phyloP scores from a whole-genome alignment of 2,888 invertebrate genomes.

The Horisme vitalbata region DNA sequence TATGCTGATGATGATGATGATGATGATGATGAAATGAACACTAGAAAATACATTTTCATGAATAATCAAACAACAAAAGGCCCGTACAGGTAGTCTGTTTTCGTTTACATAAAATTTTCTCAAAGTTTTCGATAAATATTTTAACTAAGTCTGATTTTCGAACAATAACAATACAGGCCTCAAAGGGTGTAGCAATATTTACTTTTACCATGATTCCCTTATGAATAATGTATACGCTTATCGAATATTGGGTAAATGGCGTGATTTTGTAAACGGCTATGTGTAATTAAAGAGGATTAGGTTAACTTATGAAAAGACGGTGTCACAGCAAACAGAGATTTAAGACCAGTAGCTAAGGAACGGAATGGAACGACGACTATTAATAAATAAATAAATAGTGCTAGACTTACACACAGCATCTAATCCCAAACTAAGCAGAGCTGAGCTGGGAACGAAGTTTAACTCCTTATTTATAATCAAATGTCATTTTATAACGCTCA shows the following conservation, averaged over 20 bases:
- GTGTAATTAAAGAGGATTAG: slow-evolving; percentile 56
- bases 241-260: slow-evolving; percentile 51
- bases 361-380: background rate
- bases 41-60: slow-evolving; percentile 11
- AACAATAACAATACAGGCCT: slow-evolving; percentile 28
- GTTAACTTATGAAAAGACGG: slow-evolving; percentile 43
- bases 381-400: too few relatives aligned
- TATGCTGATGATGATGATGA: too few relatives aligned
- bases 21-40: background rate
- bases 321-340: slow-evolving; percentile 1
- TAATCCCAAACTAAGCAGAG: too few relatives aligned
- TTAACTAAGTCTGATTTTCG: slow-evolving; percentile 28
- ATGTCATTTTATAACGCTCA: too few relatives aligned
- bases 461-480: too few relatives aligned
- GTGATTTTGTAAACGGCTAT: slow-evolving; percentile 53
- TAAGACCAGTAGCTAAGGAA: background rate
- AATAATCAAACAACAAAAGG: slow-evolving; percentile 1
- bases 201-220: slow-evolving; percentile 57
- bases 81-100: slow-evolving; percentile 1
- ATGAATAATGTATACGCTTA: slow-evolving; percentile 63
- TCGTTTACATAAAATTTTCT: background rate
- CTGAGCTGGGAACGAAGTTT: too few relatives aligned
- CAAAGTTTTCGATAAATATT: slow-evolving; percentile 28
- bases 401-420: too few relatives aligned
- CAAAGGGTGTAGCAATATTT: slow-evolving; percentile 54